Evolutionary conservation across 2,888 invertebrate genomes (phyloP).

Genomic region (Cheilosia scutellata): DNA sequence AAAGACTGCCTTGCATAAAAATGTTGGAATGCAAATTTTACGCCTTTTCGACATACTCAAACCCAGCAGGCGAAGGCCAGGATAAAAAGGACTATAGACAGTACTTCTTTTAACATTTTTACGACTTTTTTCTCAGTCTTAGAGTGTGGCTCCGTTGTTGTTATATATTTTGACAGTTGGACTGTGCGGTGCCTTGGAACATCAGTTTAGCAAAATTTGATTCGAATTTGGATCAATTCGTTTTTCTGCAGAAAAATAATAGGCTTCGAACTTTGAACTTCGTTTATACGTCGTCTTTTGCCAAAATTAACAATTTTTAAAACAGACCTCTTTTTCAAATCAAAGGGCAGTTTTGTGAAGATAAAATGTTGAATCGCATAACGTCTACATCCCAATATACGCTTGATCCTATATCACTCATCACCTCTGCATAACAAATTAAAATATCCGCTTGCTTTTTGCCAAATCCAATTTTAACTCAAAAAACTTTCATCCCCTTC

Average conservation of each 20-base stretch:
- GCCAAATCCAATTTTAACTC: too few species aligned
- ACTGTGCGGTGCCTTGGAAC: background rate
- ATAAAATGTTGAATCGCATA: too few species aligned
- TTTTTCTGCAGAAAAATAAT: too few species aligned
- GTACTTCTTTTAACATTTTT: constrained; percentile 32
- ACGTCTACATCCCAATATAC: too few species aligned
- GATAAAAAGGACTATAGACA: constrained; percentile 35
- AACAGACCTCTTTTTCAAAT: too few species aligned
- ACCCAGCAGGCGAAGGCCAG: constrained; percentile 41
- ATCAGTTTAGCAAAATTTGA: too few species aligned
- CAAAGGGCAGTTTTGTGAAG: too few species aligned
- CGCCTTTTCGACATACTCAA: constrained; percentile 69
- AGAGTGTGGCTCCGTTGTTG: background rate
- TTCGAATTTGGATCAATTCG: background rate
- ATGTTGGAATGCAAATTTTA: constrained; percentile 72
- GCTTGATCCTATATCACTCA: too few species aligned
- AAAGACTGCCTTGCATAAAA: constrained; percentile 62
- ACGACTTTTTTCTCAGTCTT: constrained; percentile 28
- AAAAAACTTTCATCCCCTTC: too few species aligned
- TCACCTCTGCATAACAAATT: too few species aligned
- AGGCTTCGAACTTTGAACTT: too few species aligned
- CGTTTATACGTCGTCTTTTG: background rate
- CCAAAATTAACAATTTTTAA: background rate
- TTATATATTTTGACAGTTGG: background rate
- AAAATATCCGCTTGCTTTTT: too few species aligned